Evolutionary conservation across 1,140 invertebrate species (phyloP), one percentile per base, ranked within the genome.

Genomic region (Nylanderia fulva): DNA sequence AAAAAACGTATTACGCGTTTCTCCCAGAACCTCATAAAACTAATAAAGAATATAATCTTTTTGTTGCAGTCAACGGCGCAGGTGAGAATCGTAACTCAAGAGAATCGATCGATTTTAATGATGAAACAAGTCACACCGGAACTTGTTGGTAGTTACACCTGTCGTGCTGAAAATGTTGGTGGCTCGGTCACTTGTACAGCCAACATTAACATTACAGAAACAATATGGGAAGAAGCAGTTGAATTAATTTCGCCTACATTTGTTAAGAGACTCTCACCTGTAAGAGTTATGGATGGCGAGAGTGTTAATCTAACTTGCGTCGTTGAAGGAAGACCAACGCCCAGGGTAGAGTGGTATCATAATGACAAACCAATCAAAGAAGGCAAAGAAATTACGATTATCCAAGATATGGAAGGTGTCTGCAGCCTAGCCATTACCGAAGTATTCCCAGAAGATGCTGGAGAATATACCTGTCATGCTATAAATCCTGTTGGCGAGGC

Each of bases 401-500:
- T 95, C 13, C 97, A 98, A 94, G 96, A 97, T 91, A 95, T 95
- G 84, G 96, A 98, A 91, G 98, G 98, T 80, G 95, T 96, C 74
- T 98, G 98, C 92, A 97, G 96, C 93, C 95, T 99, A 82, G 96
- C 97, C 84, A 98, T 99, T 90, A 96, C 96, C 63, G 98, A 99
- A 96, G 98, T 98, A 36, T 99, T 99, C 93, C 98, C 98, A 5
- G 98, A 99, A 96, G 98, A 99, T 96, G 96, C 97, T 87, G 98
- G 98, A 27, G 96, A 96, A 93, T 99, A 99, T 93, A 96, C 96
- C 72, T 99, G 98, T 93, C 94, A 95, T 87, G 98, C 98, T 71
- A 95, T 96, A 39, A 99, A 99, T 95, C 96, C 96, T 91, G 96
- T 97, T 90, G 99, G 99, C 66, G 97, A 98, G 94, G 97, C 97